Evolutionary conservation across 2,797 vertebrate genomes (phyloP), one percentile per base, ranked within the genome.

Genomic region (Hydrolagus colliei): DNA sequence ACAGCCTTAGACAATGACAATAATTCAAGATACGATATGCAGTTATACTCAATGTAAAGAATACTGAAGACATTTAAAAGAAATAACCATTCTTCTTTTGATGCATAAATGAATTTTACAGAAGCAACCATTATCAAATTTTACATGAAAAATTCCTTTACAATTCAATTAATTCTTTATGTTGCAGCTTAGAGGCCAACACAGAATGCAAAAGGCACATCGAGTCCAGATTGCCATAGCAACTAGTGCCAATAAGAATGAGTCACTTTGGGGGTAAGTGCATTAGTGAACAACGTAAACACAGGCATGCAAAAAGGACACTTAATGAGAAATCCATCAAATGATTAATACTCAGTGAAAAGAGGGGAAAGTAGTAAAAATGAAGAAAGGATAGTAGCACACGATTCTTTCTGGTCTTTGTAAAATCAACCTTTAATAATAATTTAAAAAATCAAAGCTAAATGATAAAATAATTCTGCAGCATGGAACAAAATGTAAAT

Each of bases 401-500:
- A 84, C 72, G 27, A 84, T 73, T 86, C 73, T 80, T 85, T 52
- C 52, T 18, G 61, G 27, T 67, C 63, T 82, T 71, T 74, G 61
- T 84, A 52, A 63, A 67, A 79, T 41, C 52, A 74, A 85, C 9
- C 62, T 22, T 16, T 6, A 41, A 59, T 71, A 52, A 52, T 52
- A 52, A 52, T 52, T 1, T 1, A 52, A 52, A 73, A 67, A 76
- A 72, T 63, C 65, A 71, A 35, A 72, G 67, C 68, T 62, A 74
- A 65, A 87, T 86, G 86, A 88, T 87, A 87, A 87, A 87, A 88
- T 72, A 78, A 86, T 71, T 86, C 87, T 87, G 6, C 41, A 3
- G 88, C 86, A 90, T 88, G 86, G 91, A 91, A 91, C 91, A 92
- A 92, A 94, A 91, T 93, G 94, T 94, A 94, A 95, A 95, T 93